Base-by-base conservation (phyloP, 2,113 vertebrate genomes). In the Boulengeromyrus knoepffleri region DNA sequence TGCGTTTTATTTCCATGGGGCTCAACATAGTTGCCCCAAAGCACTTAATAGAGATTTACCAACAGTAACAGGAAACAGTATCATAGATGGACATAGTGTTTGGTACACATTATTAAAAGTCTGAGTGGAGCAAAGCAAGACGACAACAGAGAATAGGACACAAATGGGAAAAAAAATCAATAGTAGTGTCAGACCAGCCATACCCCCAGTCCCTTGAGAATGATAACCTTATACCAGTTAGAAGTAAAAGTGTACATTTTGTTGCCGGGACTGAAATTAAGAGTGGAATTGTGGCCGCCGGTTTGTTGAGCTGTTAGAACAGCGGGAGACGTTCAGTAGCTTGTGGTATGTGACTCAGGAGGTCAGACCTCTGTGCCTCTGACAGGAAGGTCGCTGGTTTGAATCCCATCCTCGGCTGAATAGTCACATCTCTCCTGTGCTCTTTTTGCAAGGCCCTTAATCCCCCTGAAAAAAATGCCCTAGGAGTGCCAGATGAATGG, bases 1-100 rank as follows among this genome's bases (percentile, higher is more conserved):
- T 70, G 2, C 27, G 10, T 70, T 42, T 80, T 80, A 80, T 80
- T 80, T 42, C 36, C 6, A 80, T 39, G 74, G 7, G 17, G 74
- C 74, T 80, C 74, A 17, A 39, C 36, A 19, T 80, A 80, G 31
- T 80, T 42, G 74, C 74, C 74, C 74, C 15, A 39, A 80, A 80
- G 74, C 36, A 80, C 74, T 80, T 80, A 80, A 80, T 80, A 80
- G 31, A 80, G 74, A 80, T 80, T 80, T 80, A 80, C 31, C 36
- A 80, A 80, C 74, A 80, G 70, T 36, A 77, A 77, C 70, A 77
- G 36, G 70, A 77, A 77, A 77, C 3, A 36, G 36, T 36, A 80
- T 80, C 74, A 42, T 80, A 36, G 36, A 80, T 42, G 74, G 74
- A 80, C 17, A 77, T 77, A 36, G 74, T 80, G 74, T 80, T 80